Percentiles rank a stretch among this genome's conserved stretches.
Evolutionary conservation across 1,140 invertebrate genomes (phyloP).

Genomic region (Zelostemma sp.): DNA sequence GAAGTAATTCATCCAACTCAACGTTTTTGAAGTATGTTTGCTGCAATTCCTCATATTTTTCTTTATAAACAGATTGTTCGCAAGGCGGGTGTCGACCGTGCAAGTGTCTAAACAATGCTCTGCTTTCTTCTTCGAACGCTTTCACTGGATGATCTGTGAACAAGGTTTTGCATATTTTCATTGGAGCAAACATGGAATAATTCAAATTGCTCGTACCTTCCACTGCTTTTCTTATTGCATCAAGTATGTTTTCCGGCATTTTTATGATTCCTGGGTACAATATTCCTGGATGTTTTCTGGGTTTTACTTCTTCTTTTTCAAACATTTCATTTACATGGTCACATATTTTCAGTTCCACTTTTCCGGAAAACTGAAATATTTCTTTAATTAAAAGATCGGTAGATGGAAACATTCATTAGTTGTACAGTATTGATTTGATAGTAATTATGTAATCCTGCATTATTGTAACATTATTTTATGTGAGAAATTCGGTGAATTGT

Average conservation of each 20-base stretch:
- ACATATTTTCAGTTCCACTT: conserved; percentile 69
- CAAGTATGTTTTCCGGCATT: conserved; percentile 74
- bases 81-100: conserved; percentile 73
- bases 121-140: conserved; percentile 68
- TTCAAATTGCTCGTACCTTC: conserved; percentile 58
- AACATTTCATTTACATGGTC: conserved; percentile 69
- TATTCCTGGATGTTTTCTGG: conserved; percentile 78
- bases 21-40: conserved; percentile 53
- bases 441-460: too few species aligned
- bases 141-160: conserved; percentile 71
- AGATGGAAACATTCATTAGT: background rate
- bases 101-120: conserved; percentile 74
- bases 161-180: conserved; percentile 7
- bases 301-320: conserved; percentile 73
- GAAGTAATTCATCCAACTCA: conserved; percentile 48
- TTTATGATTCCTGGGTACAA: conserved; percentile 71
- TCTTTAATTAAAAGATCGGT: background rate
- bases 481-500: too few species aligned
- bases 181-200: conserved; percentile 15
- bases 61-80: conserved; percentile 72
- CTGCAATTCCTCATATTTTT: conserved; percentile 64
- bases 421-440: too few species aligned
- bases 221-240: conserved; percentile 70
- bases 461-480: too few species aligned
- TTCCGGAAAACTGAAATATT: conserved; percentile 46